A percentile compares a stretch with the other conserved stretches of the same genome.
phyloP scores from a whole-genome alignment of 2,797 vertebrate genomes.

The Gallinago solitaria region DNA sequence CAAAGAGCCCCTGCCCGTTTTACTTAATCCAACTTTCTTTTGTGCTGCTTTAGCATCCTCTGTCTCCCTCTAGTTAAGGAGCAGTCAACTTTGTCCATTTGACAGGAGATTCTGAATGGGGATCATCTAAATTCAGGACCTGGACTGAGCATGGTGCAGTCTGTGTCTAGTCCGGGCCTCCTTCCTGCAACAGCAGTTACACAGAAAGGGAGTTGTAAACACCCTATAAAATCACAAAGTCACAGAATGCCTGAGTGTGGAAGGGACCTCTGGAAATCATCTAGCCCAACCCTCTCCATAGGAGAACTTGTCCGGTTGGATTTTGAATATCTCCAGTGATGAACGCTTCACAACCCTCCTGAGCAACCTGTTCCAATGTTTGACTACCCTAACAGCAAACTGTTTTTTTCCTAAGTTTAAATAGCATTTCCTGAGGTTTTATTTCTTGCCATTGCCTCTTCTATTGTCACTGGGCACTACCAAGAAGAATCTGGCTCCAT shows the following conservation, averaged over 20 bases:
- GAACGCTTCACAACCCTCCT: background rate
- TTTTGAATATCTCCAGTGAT: background rate
- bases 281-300: background rate
- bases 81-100: background rate
- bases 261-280: background rate
- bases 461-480: background rate
- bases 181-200: background rate
- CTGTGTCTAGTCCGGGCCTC: accelerated
- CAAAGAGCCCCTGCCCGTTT: background rate
- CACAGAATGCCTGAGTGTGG: background rate
- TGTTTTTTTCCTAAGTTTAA: background rate
- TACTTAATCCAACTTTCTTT: background rate
- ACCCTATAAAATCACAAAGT: background rate
- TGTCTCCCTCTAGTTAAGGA: background rate
- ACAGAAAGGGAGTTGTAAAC: background rate
- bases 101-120: accelerated
- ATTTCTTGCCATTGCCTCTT: background rate
- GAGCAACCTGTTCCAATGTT: background rate
- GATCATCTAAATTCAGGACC: background rate
- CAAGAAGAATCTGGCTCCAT: background rate
- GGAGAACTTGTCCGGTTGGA: background rate
- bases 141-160: background rate
- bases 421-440: background rate
- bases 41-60: background rate
- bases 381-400: background rate